Percentiles rank a stretch among this genome's conserved stretches.
Conservation (phyloP, 2,888 invertebrate species). For the Rhorus exstirpatorius region DNA sequence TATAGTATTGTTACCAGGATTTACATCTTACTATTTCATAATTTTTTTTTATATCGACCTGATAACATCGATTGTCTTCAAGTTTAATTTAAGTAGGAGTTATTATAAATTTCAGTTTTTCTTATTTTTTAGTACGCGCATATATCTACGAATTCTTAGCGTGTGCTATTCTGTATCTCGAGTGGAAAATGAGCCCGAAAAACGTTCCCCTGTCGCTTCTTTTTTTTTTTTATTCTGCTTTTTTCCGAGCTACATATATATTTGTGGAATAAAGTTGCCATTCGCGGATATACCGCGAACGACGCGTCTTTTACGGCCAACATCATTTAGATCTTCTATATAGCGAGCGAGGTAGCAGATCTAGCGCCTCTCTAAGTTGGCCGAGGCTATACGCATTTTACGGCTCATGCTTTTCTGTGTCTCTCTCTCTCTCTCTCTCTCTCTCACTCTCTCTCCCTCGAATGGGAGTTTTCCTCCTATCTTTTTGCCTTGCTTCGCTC, state of each 20-base stretch:
- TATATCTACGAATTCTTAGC: not conserved
- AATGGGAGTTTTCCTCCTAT: slow-evolving; percentile 76
- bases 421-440: no score
- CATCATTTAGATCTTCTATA: slow-evolving; percentile 56
- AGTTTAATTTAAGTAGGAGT: no score
- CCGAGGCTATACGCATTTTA: slow-evolving; percentile 84
- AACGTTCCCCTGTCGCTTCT: not conserved
- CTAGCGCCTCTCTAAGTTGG: slow-evolving; percentile 81
- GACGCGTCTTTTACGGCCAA: slow-evolving; percentile 81
- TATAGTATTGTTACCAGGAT: no score
- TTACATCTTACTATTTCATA: no score
- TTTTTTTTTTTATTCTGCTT: slow-evolving; percentile 16
- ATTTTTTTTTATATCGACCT: no score
- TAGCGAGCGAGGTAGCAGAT: slow-evolving; percentile 25
- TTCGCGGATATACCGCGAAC: slow-evolving; percentile 74
- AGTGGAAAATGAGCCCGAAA: no score
- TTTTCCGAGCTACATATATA: not conserved
- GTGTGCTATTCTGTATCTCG: not conserved
- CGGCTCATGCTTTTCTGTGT: slow-evolving; percentile 80
- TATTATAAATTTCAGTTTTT: not conserved
- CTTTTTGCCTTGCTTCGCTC: slow-evolving; percentile 67
- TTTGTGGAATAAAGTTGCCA: slow-evolving; percentile 33
- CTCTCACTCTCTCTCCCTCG: slow-evolving; percentile 10
- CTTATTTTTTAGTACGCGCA: no score
- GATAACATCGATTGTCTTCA: no score